Evolutionary conservation across 2,797 vertebrate genomes (phyloP).

Genomic region (Diplodus sargus): DNA sequence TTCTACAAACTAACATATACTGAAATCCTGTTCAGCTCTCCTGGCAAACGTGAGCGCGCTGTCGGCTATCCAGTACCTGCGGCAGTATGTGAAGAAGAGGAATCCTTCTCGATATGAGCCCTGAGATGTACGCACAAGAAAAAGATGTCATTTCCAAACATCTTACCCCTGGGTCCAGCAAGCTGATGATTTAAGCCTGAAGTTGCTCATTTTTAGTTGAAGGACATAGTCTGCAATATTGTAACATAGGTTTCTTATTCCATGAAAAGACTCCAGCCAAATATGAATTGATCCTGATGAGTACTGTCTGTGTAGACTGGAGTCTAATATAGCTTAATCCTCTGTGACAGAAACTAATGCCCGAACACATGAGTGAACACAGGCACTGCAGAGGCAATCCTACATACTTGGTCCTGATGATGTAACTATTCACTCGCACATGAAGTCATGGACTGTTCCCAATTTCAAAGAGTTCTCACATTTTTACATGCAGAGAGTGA

Average conservation of each 20-base stretch:
- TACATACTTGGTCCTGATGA: too few relatives aligned
- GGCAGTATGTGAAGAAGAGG: slow-evolving; percentile 83
- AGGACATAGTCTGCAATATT: background rate
- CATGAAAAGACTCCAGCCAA: slow-evolving; percentile 8
- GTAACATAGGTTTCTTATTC: background rate
- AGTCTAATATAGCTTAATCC: background rate
- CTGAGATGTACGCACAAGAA: slow-evolving; percentile 47
- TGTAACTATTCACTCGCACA: too few relatives aligned
- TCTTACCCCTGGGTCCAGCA: slow-evolving; percentile 69
- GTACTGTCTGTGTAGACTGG: background rate
- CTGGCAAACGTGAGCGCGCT: slow-evolving; percentile 95
- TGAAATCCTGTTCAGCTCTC: slow-evolving; percentile 86
- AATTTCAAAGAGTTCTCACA: too few relatives aligned
- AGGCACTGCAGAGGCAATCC: too few relatives aligned
- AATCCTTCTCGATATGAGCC: slow-evolving; percentile 52
- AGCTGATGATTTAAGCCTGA: background rate
- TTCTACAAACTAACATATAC: slow-evolving; percentile 29
- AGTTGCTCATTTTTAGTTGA: background rate
- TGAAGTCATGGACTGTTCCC: too few relatives aligned
- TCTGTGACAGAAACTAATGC: background rate
- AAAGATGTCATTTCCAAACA: slow-evolving; percentile 55
- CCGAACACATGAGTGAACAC: too few relatives aligned
- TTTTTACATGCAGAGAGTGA: too few relatives aligned
- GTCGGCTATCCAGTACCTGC: slow-evolving; percentile 95
- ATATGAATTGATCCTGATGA: background rate